Conservation (phyloP, 2,888 invertebrate genomes). For the Polylopha cassiicola region DNA sequence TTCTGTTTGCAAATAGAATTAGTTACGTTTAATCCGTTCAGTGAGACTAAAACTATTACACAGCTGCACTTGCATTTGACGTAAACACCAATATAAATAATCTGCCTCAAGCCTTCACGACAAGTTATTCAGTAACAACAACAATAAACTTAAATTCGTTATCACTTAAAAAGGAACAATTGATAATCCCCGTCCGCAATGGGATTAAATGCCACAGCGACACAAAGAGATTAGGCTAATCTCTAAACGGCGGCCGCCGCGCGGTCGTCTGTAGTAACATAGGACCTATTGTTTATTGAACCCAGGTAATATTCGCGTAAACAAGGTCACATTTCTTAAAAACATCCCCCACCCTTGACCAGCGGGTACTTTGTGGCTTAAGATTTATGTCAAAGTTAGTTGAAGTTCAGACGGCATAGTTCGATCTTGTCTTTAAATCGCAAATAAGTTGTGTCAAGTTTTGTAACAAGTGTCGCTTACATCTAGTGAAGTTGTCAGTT, state of each 20-base stretch:
- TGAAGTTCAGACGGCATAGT: constrained; percentile 26
- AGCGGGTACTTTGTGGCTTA: constrained; percentile 33
- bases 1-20: no score
- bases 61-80: no score
- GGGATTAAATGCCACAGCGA: constrained; percentile 11
- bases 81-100: background rate
- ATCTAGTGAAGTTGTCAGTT: constrained; percentile 1
- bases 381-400: constrained; percentile 45
- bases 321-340: constrained; percentile 15
- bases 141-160: background rate
- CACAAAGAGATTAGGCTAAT: constrained; percentile 11
- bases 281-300: no score
- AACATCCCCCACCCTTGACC: constrained; percentile 34
- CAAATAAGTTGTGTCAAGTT: background rate
- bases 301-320: no score
- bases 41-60: no score
- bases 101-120: constrained; percentile 6
- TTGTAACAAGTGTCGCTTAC: background rate
- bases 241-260: no score
- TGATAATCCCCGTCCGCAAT: constrained; percentile 6
- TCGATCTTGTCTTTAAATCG: constrained; percentile 5
- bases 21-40: no score
- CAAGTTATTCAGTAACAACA: constrained; percentile 7
- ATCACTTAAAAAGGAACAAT: constrained; percentile 10
- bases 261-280: no score